Conservation (phyloP, 2,797 vertebrate species). For the Pangasius sanitwongsei region DNA sequence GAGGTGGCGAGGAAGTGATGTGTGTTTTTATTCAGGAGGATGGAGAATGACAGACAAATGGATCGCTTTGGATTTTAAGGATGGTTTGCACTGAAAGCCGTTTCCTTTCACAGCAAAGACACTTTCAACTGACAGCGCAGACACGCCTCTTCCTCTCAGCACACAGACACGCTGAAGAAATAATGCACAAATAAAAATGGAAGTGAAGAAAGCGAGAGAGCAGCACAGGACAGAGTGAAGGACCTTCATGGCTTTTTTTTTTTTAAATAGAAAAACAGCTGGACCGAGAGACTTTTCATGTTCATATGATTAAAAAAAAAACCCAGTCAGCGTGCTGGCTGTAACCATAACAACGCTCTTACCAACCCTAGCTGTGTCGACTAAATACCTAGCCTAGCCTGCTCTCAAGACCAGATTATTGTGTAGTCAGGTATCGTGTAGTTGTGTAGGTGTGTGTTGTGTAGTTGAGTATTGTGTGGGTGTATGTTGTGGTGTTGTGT, state of each 20-base stretch:
- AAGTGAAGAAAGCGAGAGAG: background rate
- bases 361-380: background rate
- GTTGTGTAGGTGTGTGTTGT: background rate
- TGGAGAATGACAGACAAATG: background rate
- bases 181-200: background rate
- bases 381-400: background rate
- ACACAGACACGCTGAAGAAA: background rate
- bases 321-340: background rate
- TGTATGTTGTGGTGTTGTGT: background rate
- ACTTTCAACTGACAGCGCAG: background rate
- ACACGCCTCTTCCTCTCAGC: background rate
- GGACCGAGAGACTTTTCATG: background rate
- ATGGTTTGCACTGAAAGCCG: background rate
- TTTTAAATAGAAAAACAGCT: background rate
- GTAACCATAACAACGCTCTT: background rate
- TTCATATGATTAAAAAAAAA: background rate
- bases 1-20: background rate
- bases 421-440: background rate
- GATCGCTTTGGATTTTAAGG: constrained; percentile 1
- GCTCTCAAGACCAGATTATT: background rate
- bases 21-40: background rate
- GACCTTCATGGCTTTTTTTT: background rate
- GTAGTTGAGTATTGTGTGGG: background rate
- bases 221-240: background rate
- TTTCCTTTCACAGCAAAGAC: constrained; percentile 13